Conservation (phyloP, 2,888 invertebrate genomes). For the Mimumesa dahlbomi region DNA sequence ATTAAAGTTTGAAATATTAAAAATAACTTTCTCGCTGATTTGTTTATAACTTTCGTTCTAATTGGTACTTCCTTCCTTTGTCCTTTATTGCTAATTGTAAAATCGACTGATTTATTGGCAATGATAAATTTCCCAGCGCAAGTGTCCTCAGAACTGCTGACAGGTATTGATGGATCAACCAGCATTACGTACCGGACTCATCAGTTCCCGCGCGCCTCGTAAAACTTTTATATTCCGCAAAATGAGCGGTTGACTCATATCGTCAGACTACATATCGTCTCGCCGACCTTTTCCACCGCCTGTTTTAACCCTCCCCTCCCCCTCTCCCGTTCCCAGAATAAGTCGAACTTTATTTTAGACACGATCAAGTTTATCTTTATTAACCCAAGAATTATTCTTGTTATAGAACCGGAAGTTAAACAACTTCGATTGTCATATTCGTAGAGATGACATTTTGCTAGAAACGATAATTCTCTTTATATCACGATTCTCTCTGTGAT, state of each 20-base stretch:
- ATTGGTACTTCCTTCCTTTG: not conserved
- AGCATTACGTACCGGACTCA: constrained; percentile 62
- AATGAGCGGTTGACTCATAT: constrained; percentile 49
- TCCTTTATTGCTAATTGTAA: constrained; percentile 33
- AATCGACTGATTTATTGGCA: constrained; percentile 62
- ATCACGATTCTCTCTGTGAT: too few species aligned
- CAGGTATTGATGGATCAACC: constrained; percentile 69
- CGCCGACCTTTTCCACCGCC: not conserved
- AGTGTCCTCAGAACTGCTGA: constrained; percentile 49
- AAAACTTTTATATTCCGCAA: constrained; percentile 66
- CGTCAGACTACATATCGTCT: too few species aligned
- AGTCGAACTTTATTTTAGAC: constrained; percentile 41
- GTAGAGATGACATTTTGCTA: too few species aligned
- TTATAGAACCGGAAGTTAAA: too few species aligned
- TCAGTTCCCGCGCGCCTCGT: constrained; percentile 60
- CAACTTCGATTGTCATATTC: too few species aligned
- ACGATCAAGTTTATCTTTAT: constrained; percentile 33
- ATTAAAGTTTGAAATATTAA: not conserved
- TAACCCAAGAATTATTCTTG: constrained; percentile 47
- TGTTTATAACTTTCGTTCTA: constrained; percentile 16
- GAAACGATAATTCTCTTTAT: too few species aligned
- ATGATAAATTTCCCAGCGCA: constrained; percentile 63
- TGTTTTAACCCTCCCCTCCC: not conserved
- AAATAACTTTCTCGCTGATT: constrained; percentile 10
- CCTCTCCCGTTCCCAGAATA: constrained; percentile 7